A percentile compares a stretch with the other conserved stretches of the same genome.
phyloP scores from a whole-genome alignment of 2,888 invertebrate genomes.

The Eupeodes luniger region DNA sequence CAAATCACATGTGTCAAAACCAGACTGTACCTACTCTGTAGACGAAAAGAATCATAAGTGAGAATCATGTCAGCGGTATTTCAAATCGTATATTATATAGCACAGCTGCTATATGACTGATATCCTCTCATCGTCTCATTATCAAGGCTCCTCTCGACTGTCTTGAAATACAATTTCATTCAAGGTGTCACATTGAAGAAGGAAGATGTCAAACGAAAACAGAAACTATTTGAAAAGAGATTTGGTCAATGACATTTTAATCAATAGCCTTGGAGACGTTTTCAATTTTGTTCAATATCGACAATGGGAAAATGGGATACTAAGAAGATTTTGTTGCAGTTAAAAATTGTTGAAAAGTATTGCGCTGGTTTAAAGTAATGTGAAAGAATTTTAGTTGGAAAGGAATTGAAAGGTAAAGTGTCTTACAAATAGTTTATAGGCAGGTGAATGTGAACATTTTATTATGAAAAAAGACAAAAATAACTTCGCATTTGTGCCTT shows the following conservation, averaged over 20 bases:
- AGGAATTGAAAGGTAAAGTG: no score
- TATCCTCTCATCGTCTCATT: slow-evolving; percentile 33
- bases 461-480: no score
- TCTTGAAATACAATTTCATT: slow-evolving; percentile 45
- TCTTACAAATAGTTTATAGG: no score
- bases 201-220: not conserved
- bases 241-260: slow-evolving; percentile 51
- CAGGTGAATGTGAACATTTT: no score
- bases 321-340: no score
- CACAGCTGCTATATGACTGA: slow-evolving; percentile 58
- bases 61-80: slow-evolving; percentile 34
- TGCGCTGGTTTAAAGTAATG: no score
- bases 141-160: not conserved
- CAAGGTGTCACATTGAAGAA: slow-evolving; percentile 44
- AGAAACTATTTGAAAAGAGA: not conserved
- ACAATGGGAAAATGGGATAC: no score
- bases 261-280: slow-evolving; percentile 33
- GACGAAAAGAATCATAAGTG: slow-evolving; percentile 6
- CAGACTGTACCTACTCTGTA: slow-evolving; percentile 30
- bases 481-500: no score
- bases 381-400: no score
- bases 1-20: slow-evolving; percentile 67
- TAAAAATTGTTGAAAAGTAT: no score
- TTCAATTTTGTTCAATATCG: not conserved
- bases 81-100: slow-evolving; percentile 9